Evolutionary conservation across 2,888 invertebrate genomes (phyloP).

Genomic region (Amphiduros pacificus): DNA sequence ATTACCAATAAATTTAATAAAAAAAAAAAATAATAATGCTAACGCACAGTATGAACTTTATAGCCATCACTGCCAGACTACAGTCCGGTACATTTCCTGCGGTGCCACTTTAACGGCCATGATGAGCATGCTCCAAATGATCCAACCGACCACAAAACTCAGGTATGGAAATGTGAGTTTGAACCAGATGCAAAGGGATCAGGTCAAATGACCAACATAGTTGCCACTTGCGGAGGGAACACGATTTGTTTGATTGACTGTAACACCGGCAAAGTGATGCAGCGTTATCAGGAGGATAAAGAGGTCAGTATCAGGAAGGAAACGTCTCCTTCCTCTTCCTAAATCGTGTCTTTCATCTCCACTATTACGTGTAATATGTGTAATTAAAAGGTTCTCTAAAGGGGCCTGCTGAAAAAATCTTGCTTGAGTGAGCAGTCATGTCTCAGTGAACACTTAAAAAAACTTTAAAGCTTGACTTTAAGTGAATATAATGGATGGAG

Average conservation of each 20-base stretch:
- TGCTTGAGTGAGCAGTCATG: too few relatives aligned
- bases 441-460: too few relatives aligned
- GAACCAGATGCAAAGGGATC: slow-evolving; percentile 53
- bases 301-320: slow-evolving; percentile 27
- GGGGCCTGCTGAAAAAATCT: too few relatives aligned
- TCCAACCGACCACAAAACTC: slow-evolving; percentile 59
- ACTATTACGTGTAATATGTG: background rate
- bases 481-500: too few relatives aligned
- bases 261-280: slow-evolving; percentile 56
- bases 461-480: too few relatives aligned
- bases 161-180: slow-evolving; percentile 63
- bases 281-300: slow-evolving; percentile 53
- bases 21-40: too few relatives aligned
- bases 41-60: too few relatives aligned
- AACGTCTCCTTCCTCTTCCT: too few relatives aligned
- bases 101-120: slow-evolving; percentile 61
- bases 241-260: slow-evolving; percentile 63
- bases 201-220: slow-evolving; percentile 52
- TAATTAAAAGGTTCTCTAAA: too few relatives aligned
- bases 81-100: slow-evolving; percentile 55
- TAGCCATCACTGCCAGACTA: slow-evolving; percentile 41
- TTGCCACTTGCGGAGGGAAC: slow-evolving; percentile 64
- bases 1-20: too few relatives aligned
- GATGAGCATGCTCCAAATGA: slow-evolving; percentile 46
- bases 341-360: background rate